Evolutionary conservation across 2,888 invertebrate genomes (phyloP), one percentile per base, ranked within the genome.

Genomic region (Tiphia femorata): DNA sequence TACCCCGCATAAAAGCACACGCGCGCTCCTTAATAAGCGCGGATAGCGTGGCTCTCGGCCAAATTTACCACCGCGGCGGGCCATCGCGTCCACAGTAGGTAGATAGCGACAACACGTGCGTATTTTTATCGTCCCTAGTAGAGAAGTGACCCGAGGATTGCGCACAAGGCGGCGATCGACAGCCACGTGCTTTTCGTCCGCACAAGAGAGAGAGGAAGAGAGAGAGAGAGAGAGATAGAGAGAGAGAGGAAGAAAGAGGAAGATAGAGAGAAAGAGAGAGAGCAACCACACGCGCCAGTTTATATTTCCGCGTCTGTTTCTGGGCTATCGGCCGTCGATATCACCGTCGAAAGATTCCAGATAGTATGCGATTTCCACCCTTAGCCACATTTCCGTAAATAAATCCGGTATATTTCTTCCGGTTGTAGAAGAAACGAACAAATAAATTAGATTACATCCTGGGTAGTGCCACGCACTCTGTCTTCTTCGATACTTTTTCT

Each of bases 21-120:
- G n/a, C n/a, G n/a, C n/a, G 56, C 56, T 58, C 55, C 53, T 58
- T 70, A 67, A 75, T 74, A 72, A 74, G 69, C 63, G 59, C 64
- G 56, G 70, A 67, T 72, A 64, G 61, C 19, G 49, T 68, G 76
- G 74, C 74, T 53, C 44, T 29, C 20, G 16, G 76, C 76, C 76
- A 75, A 62, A 67, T 56, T 51, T 43, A 53, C 60, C 46, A 43
- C 49, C 16, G 50, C 38, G 37, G 16, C 17, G 38, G 17, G 4
- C 5, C 10, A 10, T 7, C 33, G 33, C 12, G 33, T 14, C 10
- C 4, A 33, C 12, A 33, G 12, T n/a, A 14, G 33, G 14, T 33
- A 14, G 12, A 33, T n/a, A 12, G 12, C 4, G 48, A 25, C 30
- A 52, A 44, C 60, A 43, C 54, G 42, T 47, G 67, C 37, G 57